Percentiles rank a stretch among this genome's conserved stretches.
Conservation (phyloP, 2,888 invertebrate genomes). For the Zootermopsis nevadensis region DNA sequence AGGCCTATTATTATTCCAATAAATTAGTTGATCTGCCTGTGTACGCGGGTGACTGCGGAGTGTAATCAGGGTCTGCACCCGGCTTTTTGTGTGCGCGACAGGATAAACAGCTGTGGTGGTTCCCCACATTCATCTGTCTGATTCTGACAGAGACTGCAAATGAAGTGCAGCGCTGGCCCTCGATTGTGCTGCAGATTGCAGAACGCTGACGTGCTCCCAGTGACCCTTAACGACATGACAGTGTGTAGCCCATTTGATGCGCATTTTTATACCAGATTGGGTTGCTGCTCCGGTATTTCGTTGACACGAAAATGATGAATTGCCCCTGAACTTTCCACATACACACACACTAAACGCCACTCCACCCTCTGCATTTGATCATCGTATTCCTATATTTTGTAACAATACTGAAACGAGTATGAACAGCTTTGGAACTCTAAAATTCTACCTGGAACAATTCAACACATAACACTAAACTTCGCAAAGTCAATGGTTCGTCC, state of each 20-base stretch:
- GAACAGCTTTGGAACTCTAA: not conserved
- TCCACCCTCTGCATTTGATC: slow-evolving; percentile 1
- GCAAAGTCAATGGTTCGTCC: not conserved
- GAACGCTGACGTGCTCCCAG: not conserved
- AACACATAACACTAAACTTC: not conserved
- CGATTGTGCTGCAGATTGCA: slow-evolving; percentile 14
- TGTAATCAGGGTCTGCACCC: not conserved
- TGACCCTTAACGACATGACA: slow-evolving; percentile 18
- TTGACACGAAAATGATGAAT: slow-evolving; percentile 34
- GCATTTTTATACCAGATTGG: slow-evolving; percentile 18
- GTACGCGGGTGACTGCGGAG: not conserved
- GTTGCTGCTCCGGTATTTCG: not conserved
- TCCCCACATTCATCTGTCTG: slow-evolving; percentile 11
- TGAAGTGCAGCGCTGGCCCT: not conserved
- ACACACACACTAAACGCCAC: slow-evolving; percentile 1
- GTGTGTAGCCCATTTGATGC: slow-evolving; percentile 6
- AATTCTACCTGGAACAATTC: slow-evolving; percentile 11
- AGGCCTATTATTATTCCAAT: not conserved
- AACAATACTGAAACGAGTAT: slow-evolving; percentile 1
- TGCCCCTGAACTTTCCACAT: not conserved
- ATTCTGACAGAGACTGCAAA: slow-evolving; percentile 1
- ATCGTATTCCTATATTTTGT: not conserved
- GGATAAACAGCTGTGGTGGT: not conserved
- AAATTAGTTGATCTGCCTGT: not conserved
- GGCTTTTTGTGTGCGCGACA: slow-evolving; percentile 6